Conservation (phyloP, 2,113 vertebrate species). For the Hyla sarda region DNA sequence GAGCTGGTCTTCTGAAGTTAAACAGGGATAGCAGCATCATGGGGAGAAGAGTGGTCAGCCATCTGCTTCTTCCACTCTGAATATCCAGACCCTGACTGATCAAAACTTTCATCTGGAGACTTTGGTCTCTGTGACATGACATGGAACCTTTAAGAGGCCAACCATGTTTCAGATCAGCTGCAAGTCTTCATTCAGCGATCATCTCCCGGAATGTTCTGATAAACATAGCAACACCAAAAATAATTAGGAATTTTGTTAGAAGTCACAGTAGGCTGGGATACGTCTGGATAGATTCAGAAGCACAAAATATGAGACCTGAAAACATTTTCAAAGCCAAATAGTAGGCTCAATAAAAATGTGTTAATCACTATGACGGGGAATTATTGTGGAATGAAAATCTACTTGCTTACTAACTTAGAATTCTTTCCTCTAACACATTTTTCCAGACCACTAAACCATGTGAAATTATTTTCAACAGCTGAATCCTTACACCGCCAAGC, state of each 20-base stretch:
- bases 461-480: constrained; percentile 69
- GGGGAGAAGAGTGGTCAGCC: no score
- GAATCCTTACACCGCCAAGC: constrained; percentile 64
- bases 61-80: no score
- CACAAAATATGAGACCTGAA: constrained; percentile 56
- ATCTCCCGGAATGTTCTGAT: not conserved
- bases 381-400: constrained; percentile 25
- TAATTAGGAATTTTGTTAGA: constrained; percentile 49
- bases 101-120: no score
- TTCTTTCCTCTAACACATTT: constrained; percentile 57
- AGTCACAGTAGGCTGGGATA: not conserved
- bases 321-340: constrained; percentile 54
- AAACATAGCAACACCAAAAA: constrained; percentile 15
- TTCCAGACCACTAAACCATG: constrained; percentile 50
- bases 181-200: not conserved
- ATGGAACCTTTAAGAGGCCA: not conserved
- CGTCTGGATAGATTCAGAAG: constrained; percentile 60
- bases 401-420: constrained; percentile 50
- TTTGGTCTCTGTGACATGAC: no score
- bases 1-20: no score
- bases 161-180: not conserved
- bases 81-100: no score
- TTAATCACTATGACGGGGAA: constrained; percentile 9
- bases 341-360: constrained; percentile 52
- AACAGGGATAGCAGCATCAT: no score